Base-by-base conservation (phyloP, 35 echinoderm and acorn worm genomes). In the Amphiura filiformis region DNA sequence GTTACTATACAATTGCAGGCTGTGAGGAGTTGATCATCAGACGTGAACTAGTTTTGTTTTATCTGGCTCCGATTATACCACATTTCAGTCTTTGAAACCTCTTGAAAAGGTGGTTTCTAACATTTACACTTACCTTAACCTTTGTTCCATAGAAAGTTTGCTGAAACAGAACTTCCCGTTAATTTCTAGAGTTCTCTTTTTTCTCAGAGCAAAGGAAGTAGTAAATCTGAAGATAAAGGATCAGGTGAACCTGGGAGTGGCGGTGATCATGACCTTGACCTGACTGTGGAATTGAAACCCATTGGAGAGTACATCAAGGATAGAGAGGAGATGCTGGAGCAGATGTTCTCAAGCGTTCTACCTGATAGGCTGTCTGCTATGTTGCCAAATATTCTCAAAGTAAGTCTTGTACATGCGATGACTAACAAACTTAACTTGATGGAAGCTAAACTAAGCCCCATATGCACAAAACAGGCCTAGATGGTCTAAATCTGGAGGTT, bases 341-440 rank as follows among this genome's bases (percentile, higher is more conserved):
- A 97, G 20, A 87, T 89, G 38, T 97, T 97, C 40, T 83, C 89
- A 49, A 57, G 91, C 37, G 83, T 97, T 92, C 23, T 87, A n/a
- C 89, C 81, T 26, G 81, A 92, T 37, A 90, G 94, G 78, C 86
- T 97, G 35, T 32, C 80, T 13, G 75, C 86, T 61, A 91, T 97
- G 92, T 36, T 97, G 17, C 95, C 95, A 14, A 89, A 94, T 79
- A 91, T 97, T 57, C 84, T 97, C 35, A 94, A 97, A 87, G 95
- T 97, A 78, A 47, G 15, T 23, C 26, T 61, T 7, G 20, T 52
- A 20, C 7, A 11, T 7, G 13, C 28, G 34, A 77, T 77, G n/a
- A 31, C 28, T 77, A n/a, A n/a, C n/a, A n/a, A n/a, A n/a, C n/a
- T n/a, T n/a, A n/a, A 15, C n/a, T 61, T 61, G n/a, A n/a, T n/a